Evolutionary conservation across 1,140 invertebrate species (phyloP), one percentile per base, ranked within the genome.

Genomic region (Centruroides vittatus): DNA sequence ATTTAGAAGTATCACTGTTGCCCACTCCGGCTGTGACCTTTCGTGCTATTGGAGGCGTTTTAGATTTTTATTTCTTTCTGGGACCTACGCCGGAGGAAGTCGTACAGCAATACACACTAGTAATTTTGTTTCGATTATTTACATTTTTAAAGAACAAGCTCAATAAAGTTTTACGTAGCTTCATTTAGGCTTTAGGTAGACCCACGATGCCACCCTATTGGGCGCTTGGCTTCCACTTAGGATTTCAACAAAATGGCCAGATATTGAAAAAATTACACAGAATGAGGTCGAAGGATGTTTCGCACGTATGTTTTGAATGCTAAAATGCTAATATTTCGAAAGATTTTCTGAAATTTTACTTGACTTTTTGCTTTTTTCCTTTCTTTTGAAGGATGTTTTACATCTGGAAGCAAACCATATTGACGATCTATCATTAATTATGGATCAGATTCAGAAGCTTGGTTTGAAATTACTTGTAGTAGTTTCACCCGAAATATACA

Each of bases 151-250:
- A 23, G 23, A 23, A 23, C 23, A 23, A 23, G 23, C 23, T 23
- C 23, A 23, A 23, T 23, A 23, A 49, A 49, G 48, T 11, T n/a
- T 23, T 23, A 23, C 23, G 23, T 41, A 8, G 8, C 46, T 7
- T 7, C 13, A 47, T 52, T 50, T 35, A 66, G 61, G 58, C 61
- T 49, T 35, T 72, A 49, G 73, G 72, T 1, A 47, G 35, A 35
- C 65, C 71, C 35, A 58, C 61, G 56, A 51, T 73, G 35, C 72
- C 73, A 8, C 67, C 74, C 3, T 73, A 74, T 64, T 73, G 73
- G 73, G 62, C 68, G 9, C 59, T 73, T 3, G 71, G 72, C n/a
- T 70, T 70, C 47, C 71, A 75, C 50, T 55, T 75, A 4, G 68
- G 69, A 12, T 12, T 34, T 8, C 5, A 41, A 41, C 41, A 41